These are phyloP conservation scores for Halcyon chelicuti DNA, from an alignment of 2,797 vertebrate genomes.

Conservation along the genomic window DNA sequence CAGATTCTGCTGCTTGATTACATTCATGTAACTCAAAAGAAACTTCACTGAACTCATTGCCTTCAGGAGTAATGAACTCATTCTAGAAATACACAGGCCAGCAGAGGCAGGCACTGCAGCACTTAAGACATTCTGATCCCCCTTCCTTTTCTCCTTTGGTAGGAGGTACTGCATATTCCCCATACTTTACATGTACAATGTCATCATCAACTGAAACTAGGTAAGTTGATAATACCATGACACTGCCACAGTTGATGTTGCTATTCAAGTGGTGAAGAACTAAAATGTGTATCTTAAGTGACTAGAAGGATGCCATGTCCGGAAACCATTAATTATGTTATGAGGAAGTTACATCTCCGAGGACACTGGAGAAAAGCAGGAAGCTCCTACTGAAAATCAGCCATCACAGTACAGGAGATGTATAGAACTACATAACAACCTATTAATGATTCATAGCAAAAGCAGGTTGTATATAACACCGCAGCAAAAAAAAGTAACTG, in stretches of 20 bases:
- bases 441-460: neutral
- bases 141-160: neutral
- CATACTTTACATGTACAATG: neutral
- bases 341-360: neutral
- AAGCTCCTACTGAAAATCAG: neutral
- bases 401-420: neutral
- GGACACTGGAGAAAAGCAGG: neutral
- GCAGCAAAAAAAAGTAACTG: neutral
- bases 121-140: neutral
- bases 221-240: neutral
- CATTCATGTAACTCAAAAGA: neutral
- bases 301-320: neutral
- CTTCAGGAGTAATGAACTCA: neutral
- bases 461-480: neutral
- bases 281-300: fast-evolving
- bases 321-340: neutral
- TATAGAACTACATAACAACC: neutral
- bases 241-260: neutral
- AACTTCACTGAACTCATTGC: neutral
- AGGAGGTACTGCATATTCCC: neutral
- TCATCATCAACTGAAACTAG: neutral
- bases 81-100: neutral
- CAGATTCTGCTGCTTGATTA: neutral
- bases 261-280: neutral
- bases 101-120: neutral